Conservation (phyloP, 1,140 invertebrate species). For the Diabrotica virgifera region DNA sequence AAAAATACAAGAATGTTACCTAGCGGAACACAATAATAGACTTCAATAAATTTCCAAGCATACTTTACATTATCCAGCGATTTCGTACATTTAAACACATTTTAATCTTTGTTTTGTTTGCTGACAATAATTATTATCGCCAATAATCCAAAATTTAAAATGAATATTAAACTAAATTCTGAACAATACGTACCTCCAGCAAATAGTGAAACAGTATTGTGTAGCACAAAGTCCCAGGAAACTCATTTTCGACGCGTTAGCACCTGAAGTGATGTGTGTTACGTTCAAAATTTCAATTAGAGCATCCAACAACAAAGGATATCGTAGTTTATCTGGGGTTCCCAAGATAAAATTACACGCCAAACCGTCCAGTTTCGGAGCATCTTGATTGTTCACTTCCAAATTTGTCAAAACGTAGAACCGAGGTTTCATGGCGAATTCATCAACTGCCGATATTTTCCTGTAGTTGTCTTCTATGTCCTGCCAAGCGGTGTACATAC, state of each 20-base stretch:
- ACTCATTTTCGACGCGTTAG: constrained; percentile 55
- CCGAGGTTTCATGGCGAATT: constrained; percentile 77
- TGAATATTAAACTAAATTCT: constrained; percentile 11
- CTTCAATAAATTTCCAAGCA: too few relatives aligned
- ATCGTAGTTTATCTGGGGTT: constrained; percentile 85
- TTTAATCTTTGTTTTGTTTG: too few relatives aligned
- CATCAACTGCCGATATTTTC: constrained; percentile 68
- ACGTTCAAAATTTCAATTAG: constrained; percentile 76
- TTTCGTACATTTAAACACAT: too few relatives aligned
- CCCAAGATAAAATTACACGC: constrained; percentile 91
- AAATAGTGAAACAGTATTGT: constrained; percentile 87
- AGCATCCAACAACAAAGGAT: constrained; percentile 81
- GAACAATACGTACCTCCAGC: constrained; percentile 63
- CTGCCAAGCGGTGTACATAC: constrained; percentile 73
- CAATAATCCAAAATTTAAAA: constrained; percentile 1
- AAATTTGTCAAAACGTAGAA: constrained; percentile 80
- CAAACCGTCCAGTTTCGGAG: constrained; percentile 87
- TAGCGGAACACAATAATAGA: too few relatives aligned
- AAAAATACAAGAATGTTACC: too few relatives aligned
- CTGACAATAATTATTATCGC: too few relatives aligned
- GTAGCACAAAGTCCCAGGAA: constrained; percentile 74
- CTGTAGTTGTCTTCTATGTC: constrained; percentile 78
- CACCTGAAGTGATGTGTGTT: constrained; percentile 56
- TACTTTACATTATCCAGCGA: too few relatives aligned
- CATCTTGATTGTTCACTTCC: constrained; percentile 76